Evolutionary conservation across 2,888 invertebrate species (phyloP), one percentile per base, ranked within the genome.

Genomic region (Clunio marinus): DNA sequence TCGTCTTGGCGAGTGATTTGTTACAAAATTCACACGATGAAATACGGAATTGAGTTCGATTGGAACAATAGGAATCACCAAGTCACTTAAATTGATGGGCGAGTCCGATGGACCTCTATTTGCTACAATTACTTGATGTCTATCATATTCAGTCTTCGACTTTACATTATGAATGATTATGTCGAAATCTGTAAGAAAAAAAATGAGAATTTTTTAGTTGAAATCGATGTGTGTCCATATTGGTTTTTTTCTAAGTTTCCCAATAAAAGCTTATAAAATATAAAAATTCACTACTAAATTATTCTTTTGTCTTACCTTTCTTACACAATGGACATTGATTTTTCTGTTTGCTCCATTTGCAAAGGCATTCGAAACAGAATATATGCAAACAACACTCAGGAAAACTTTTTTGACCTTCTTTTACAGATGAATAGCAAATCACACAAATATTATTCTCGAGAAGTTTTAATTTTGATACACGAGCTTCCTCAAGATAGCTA

Each of bases 331-430:
- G 63, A 27, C 63, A 63, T 27, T 63, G 63, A 17, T 63, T 63
- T 27, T 63, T 63, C 25, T 63, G 63, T 27, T 92, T 94, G 69
- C 95, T 94, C 96, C 96, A 97, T 75, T 93, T 91, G 70, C 93
- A 79, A 28, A 97, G 82, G 76, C 96, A 97, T 71, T 87, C 88
- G 76, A 95, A 96, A 77, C 96, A 97, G 77, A 96, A 97, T 76
- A 91, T 89, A 78, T 97, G 96, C 76, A 51, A 15, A 28, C 63
- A 63, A 27, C 17, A 15, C 10, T 63, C 63, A 15, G 63, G 63
- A 45, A 63, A 63, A 46, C 45, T 46, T 46, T 37, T 37, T 10
- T 22, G 5, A 25, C 24, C 41, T 24, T 62, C 25, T 24, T 62
- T 62, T 3, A 62, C 20, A 4, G 37, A 25, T 10, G 41, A 62